A percentile compares a stretch with the other conserved stretches of the same genome.
Conservation (phyloP, 2,113 vertebrate species). For the Amblyopsis rosae region DNA sequence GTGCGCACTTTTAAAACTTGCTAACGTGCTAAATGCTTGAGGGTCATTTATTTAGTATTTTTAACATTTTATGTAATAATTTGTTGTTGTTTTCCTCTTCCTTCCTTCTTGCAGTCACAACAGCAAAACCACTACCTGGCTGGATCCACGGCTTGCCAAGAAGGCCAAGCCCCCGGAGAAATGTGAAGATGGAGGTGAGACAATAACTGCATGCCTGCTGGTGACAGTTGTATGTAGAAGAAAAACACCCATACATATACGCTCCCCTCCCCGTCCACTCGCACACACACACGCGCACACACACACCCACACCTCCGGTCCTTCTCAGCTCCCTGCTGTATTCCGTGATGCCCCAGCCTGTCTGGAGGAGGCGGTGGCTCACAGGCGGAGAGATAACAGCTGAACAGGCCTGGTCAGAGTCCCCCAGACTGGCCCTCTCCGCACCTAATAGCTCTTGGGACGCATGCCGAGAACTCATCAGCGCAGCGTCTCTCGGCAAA, state of each 20-base stretch:
- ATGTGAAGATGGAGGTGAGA: slow-evolving; percentile 94
- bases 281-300: neutral
- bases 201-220: neutral
- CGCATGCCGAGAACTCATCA: slow-evolving; percentile 63
- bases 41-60: neutral
- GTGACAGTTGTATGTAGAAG: neutral
- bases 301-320: slow-evolving; percentile 1
- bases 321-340: slow-evolving; percentile 15
- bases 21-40: slow-evolving; percentile 19
- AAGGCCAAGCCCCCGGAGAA: slow-evolving; percentile 98
- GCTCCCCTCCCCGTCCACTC: neutral
- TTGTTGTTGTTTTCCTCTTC: slow-evolving; percentile 15
- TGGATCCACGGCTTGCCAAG: slow-evolving; percentile 96
- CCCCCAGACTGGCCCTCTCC: slow-evolving; percentile 36
- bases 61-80: neutral
- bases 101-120: slow-evolving; percentile 84
- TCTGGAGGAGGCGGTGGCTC: slow-evolving; percentile 31
- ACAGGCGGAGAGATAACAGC: slow-evolving; percentile 45
- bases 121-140: slow-evolving; percentile 97
- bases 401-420: slow-evolving; percentile 24
- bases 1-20: slow-evolving; percentile 14
- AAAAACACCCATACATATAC: neutral
- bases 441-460: slow-evolving; percentile 59
- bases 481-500: slow-evolving; percentile 46
- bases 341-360: slow-evolving; percentile 4